Evolutionary conservation across 2,797 vertebrate genomes (phyloP), one percentile per base, ranked within the genome.

Genomic region (Rhynchotus rufescens): DNA sequence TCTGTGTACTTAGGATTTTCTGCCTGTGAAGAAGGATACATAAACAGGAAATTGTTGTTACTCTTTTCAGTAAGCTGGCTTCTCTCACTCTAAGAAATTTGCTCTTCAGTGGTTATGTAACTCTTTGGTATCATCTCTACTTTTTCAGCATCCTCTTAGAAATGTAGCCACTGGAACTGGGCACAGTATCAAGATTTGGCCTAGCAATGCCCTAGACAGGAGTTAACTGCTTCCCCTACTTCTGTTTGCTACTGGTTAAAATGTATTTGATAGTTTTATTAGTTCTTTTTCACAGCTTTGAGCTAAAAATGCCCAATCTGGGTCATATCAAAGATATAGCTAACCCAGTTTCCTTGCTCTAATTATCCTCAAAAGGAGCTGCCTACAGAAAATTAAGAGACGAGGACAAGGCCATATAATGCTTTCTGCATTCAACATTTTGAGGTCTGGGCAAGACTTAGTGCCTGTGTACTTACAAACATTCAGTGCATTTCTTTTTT

Each of bases 391-490:
- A 51, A 78, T 78, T 74, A 67, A 61, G 67, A 79, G 62, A 79
- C 60, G 54, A 88, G 60, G 17, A 89, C 47, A 34, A 54, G 21
- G 52, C 85, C 87, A 86, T 89, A 11, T 79, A 82, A 90, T 90
- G 79, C 26, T 85, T 64, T 89, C 82, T 5, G 10, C 86, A 69
- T 90, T 59, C 3, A 8, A 44, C 25, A 16, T 84, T 92, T 19
- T 49, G 72, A 82, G 26, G 62, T 93, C 47, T 84, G 71, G 47
- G 89, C 60, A 67, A 86, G 77, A 84, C 90, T 74, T 87, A 47
- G 38, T 90, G 90, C 88, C 56, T 71, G 21, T 83, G 22, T 89
- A 84, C 93, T 87, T 89, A 79, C 90, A 87, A 86, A 52, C 26
- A 52, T 28, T 28, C 6, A 11, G 22, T 12, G 51, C 26, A 28